These are phyloP conservation scores for Spodoptera exigua DNA, from an alignment of 2,888 invertebrate species.

Conservation along the genomic window DNA sequence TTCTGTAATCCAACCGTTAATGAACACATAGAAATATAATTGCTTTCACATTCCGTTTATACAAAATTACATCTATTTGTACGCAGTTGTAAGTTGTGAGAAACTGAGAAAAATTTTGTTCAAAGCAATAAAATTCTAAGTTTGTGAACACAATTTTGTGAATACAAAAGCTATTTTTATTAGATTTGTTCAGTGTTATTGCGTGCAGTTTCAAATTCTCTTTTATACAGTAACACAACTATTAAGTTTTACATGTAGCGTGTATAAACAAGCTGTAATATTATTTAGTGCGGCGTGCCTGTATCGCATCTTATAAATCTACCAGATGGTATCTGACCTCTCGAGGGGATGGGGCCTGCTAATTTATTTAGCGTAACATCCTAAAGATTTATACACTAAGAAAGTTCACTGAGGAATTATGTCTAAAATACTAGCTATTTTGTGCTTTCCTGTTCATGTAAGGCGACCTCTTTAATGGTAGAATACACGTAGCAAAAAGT, in stretches of 20 bases:
- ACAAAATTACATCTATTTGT: constrained; percentile 8
- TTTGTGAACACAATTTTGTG: constrained; percentile 15
- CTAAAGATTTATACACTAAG: constrained; percentile 60
- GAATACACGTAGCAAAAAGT: background rate
- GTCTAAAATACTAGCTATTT: constrained; percentile 33
- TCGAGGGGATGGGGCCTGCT: constrained; percentile 61
- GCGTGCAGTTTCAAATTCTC: constrained; percentile 8
- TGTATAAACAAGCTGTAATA: constrained; percentile 34
- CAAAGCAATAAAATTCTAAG: constrained; percentile 9
- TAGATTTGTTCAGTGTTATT: constrained; percentile 12
- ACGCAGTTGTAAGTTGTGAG: constrained; percentile 1
- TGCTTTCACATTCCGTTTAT: constrained; percentile 17
- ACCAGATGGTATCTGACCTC: constrained; percentile 73
- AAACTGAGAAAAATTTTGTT: constrained; percentile 3
- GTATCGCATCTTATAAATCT: constrained; percentile 70
- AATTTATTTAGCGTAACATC: constrained; percentile 70
- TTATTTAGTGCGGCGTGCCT: constrained; percentile 35
- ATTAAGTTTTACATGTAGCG: constrained; percentile 24
- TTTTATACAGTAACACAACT: constrained; percentile 7
- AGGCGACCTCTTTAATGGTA: too few relatives aligned
- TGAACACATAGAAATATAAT: constrained; percentile 44
- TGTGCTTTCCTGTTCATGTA: background rate
- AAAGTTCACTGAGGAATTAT: constrained; percentile 36
- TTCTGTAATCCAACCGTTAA: constrained; percentile 60
- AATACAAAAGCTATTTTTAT: constrained; percentile 21